phyloP scores from a whole-genome alignment of 2,888 invertebrate species.

The Lepidonotus clava region DNA sequence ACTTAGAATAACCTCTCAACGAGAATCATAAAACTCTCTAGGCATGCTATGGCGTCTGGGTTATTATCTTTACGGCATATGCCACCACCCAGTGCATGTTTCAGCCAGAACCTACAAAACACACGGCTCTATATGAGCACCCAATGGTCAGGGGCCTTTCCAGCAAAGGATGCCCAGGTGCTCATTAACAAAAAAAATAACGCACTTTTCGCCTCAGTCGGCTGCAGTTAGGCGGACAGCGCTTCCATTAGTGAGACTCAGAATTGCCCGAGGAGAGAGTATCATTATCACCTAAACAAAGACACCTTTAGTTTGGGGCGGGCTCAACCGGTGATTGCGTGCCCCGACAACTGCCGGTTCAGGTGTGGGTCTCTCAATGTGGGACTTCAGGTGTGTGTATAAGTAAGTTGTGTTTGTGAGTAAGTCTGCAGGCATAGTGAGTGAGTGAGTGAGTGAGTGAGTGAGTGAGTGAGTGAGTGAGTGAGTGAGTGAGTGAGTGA shows the following conservation, averaged over 20 bases:
- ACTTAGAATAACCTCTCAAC: constrained; percentile 25
- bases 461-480: not conserved
- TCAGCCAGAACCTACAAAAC: not conserved
- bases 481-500: constrained; percentile 4
- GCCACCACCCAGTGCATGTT: not conserved
- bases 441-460: no score
- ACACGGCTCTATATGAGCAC: not conserved
- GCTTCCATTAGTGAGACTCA: not conserved
- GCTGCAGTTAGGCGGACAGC: not conserved
- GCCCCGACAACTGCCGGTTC: no score
- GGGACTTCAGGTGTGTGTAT: no score
- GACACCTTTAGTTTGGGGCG: constrained; percentile 7
- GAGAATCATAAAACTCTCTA: not conserved
- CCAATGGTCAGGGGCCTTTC: not conserved
- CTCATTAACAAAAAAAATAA: not conserved
- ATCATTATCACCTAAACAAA: constrained; percentile 13
- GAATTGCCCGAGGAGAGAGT: not conserved
- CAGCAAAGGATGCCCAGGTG: not conserved
- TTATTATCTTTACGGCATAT: no score
- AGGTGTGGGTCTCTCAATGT: no score
- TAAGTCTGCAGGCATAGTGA: no score
- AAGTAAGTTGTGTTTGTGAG: no score
- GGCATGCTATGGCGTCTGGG: not conserved
- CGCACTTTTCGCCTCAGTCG: not conserved
- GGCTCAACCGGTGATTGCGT: no score